These are phyloP conservation scores for Hippopotamyrus pictus DNA, from an alignment of 2,797 vertebrate genomes.

Conservation along the genomic window DNA sequence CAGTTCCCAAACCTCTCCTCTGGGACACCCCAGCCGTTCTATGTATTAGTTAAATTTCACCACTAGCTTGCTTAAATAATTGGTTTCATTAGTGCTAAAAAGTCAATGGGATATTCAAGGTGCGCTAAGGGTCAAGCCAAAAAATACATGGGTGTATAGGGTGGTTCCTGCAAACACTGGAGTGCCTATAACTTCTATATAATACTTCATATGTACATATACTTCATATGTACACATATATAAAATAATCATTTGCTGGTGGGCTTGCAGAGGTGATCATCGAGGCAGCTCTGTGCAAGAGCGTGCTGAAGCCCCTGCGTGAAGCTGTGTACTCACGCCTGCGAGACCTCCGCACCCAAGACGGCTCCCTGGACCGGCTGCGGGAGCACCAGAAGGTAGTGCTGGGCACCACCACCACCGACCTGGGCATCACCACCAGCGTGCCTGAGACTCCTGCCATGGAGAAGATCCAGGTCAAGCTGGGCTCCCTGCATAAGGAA, in stretches of 20 bases:
- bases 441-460: slow-evolving; percentile 78
- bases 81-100: neutral
- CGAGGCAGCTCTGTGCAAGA: slow-evolving; percentile 86
- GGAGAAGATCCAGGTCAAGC: slow-evolving; percentile 88
- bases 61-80: neutral
- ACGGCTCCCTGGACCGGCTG: slow-evolving; percentile 70
- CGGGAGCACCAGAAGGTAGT: slow-evolving; percentile 78
- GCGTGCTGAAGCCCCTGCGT: slow-evolving; percentile 87
- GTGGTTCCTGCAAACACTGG: neutral
- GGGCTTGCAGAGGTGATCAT: slow-evolving; percentile 72
- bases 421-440: slow-evolving; percentile 82
- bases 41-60: neutral
- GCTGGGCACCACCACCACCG: slow-evolving; percentile 84
- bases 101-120: neutral
- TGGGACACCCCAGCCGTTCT: neutral
- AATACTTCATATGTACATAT: neutral
- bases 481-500: slow-evolving; percentile 75
- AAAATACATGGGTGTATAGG: neutral
- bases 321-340: slow-evolving; percentile 75
- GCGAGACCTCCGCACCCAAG: slow-evolving; percentile 70
- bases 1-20: neutral
- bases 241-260: neutral
- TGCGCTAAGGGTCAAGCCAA: neutral
- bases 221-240: neutral
- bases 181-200: neutral